Base-by-base conservation (phyloP, 2,888 invertebrate species). In the Agrochola macilenta region DNA sequence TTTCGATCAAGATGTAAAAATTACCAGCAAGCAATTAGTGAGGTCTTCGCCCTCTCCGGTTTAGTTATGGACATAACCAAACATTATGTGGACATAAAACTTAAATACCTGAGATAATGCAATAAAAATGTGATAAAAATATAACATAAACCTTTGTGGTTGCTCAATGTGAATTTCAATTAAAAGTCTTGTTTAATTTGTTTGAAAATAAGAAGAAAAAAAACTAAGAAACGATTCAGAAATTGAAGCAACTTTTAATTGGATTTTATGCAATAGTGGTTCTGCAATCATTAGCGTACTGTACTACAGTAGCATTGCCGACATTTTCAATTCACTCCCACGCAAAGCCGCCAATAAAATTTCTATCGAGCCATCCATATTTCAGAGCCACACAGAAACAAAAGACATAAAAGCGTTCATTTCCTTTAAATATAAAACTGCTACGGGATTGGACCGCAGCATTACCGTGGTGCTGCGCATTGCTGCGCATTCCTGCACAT, bases 11-110 rank as follows among this genome's bases (percentile, higher is more conserved):
- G 92, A 93, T 90, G 91, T 94, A 91, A 94, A 94, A 94, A 94
- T 94, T 93, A 94, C 93, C 89, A 85, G 91, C 93, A 95, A 95
- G 91, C 93, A 95, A 95, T 95, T 95, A 95, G 92, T 90, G 88
- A 89, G 93, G 88, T 82, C 93, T 83, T 80, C 85, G 93, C 91
- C 91, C 94, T 88, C 82, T 61, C 52, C 78, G 78, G 69, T 79
- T 83, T 76, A 81, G 78, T 82, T 79, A 82, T 85, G 75, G 73
- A 64, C 64, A 84, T 79, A 83, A 86, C 82, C 79, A 78, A 80
- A 77, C 39, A 76, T 73, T 49, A 77, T 65, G 69, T 43, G 58
- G 57, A 78, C 71, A 74, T 87, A 78, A 81, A 81, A 86, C 66
- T 78, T 68, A 76, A 81, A 84, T 80, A 70, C 65, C 35, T 30